A percentile compares a stretch with the other conserved stretches of the same genome.
Conservation (phyloP, 2,797 vertebrate genomes). For the Chelmon rostratus region DNA sequence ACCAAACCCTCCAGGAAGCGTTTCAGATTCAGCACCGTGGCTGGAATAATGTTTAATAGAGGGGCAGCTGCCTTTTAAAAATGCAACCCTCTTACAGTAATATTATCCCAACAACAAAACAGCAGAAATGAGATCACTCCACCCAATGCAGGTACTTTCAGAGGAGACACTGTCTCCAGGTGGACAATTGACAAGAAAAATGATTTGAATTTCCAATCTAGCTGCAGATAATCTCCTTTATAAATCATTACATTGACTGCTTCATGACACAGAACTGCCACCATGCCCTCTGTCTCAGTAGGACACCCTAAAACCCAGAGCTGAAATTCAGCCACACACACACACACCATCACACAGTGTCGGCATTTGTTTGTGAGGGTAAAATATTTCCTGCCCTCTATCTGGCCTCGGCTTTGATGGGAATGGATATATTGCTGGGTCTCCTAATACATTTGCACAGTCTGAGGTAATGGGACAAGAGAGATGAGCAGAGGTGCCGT, state of each 20-base stretch:
- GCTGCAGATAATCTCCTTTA: slow-evolving; percentile 28
- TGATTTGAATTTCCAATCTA: slow-evolving; percentile 29
- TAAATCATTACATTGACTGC: slow-evolving; percentile 33
- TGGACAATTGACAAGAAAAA: slow-evolving; percentile 14
- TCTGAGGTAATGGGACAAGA: slow-evolving; percentile 60
- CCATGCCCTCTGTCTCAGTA: background rate
- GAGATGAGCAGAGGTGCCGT: slow-evolving; percentile 48
- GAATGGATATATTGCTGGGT: slow-evolving; percentile 40
- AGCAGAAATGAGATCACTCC: background rate
- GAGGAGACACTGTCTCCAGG: background rate
- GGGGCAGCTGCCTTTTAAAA: background rate
- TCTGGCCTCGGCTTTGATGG: slow-evolving; percentile 59
- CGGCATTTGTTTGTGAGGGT: slow-evolving; percentile 53
- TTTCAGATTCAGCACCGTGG: background rate
- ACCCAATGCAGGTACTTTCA: background rate
- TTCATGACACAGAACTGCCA: slow-evolving; percentile 16
- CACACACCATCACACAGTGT: slow-evolving; percentile 13
- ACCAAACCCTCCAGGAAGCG: background rate
- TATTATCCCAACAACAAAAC: background rate
- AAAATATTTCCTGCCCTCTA: slow-evolving; percentile 54
- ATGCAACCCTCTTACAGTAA: background rate
- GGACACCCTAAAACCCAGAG: slow-evolving; percentile 9
- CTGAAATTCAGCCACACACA: slow-evolving; percentile 12
- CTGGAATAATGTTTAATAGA: background rate
- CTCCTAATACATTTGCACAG: slow-evolving; percentile 38